Conservation (phyloP, 2,113 vertebrate genomes). For the Crypturellus undulatus region DNA sequence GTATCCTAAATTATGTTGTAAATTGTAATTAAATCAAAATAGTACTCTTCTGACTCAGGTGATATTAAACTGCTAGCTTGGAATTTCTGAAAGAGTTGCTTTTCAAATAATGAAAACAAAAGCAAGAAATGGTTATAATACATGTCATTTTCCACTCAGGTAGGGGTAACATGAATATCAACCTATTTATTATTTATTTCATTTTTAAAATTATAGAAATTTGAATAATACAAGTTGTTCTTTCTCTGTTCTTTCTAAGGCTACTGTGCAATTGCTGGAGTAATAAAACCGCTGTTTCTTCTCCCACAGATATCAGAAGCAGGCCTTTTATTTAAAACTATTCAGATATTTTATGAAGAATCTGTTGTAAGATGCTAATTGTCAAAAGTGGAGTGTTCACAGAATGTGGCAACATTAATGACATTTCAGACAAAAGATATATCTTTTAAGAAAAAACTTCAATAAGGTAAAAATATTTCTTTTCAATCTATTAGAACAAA, state of each 20-base stretch:
- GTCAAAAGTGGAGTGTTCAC: neutral
- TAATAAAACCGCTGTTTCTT: neutral
- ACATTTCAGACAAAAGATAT: neutral
- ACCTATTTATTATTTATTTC: neutral
- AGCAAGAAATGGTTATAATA: neutral
- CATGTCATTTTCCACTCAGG: neutral
- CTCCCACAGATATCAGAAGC: neutral
- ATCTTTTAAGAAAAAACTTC: neutral
- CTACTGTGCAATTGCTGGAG: neutral
- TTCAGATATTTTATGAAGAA: neutral
- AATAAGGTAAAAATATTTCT: neutral
- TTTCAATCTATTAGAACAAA: neutral
- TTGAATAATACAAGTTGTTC: neutral
- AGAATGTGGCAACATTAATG: neutral
- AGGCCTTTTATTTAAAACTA: neutral
- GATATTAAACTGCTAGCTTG: neutral
- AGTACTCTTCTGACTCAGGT: neutral
- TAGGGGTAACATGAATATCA: neutral
- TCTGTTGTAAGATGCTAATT: neutral
- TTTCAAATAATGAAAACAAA: neutral
- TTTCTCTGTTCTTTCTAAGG: neutral
- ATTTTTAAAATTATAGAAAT: neutral
- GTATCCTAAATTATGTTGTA: neutral
- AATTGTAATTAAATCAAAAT: neutral
- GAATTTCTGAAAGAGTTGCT: neutral